A percentile compares a stretch with the other conserved stretches of the same genome.
Evolutionary conservation across 1,140 invertebrate species (phyloP).

Genomic region (Drosophila navojoa): DNA sequence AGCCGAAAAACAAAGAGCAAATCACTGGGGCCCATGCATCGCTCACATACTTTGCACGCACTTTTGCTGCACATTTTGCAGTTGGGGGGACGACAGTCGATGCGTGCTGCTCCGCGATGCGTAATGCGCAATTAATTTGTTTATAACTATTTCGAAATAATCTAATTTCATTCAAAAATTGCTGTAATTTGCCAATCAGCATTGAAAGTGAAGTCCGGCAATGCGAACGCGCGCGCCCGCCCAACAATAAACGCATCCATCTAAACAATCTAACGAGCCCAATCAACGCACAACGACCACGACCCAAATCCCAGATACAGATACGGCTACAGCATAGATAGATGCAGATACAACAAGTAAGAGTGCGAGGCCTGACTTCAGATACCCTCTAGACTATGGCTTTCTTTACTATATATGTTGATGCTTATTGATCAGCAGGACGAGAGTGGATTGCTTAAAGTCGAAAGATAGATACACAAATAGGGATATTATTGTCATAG

Average conservation of each 20-base stretch:
- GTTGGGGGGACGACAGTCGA: no score
- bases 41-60: background rate
- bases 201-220: slow-evolving; percentile 69
- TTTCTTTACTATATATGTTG: no score
- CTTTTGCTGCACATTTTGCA: background rate
- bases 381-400: no score
- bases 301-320: slow-evolving; percentile 67
- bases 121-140: slow-evolving; percentile 74
- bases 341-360: background rate
- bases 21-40: no score
- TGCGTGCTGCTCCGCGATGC: background rate
- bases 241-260: slow-evolving; percentile 43
- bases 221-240: slow-evolving; percentile 29
- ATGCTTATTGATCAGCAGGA: no score
- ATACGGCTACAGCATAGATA: slow-evolving; percentile 7
- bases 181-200: slow-evolving; percentile 79
- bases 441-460: no score
- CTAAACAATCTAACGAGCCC: slow-evolving; percentile 44
- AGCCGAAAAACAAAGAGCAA: no score
- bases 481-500: no score
- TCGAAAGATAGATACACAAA: no score
- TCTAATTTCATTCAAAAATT: slow-evolving; percentile 74
- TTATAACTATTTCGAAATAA: slow-evolving; percentile 77
- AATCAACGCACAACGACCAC: slow-evolving; percentile 75
- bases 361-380: no score